These are phyloP conservation scores for Dorcus parallelipipedus DNA, from an alignment of 2,888 invertebrate species.

Conservation along the genomic window DNA sequence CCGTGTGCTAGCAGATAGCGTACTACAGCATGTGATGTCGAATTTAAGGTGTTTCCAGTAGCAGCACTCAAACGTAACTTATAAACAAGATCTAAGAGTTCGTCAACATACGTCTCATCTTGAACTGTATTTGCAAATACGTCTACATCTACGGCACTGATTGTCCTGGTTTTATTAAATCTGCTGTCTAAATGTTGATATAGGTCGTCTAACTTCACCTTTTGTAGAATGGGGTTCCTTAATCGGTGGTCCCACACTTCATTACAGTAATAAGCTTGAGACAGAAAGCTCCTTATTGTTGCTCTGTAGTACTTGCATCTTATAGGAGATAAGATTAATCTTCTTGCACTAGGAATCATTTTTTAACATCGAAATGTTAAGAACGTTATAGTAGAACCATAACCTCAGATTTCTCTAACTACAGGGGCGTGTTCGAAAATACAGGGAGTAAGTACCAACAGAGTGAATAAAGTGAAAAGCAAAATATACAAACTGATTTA, in stretches of 20 bases:
- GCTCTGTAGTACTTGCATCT: neutral
- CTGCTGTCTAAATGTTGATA: constrained; percentile 68
- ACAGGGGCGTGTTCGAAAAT: too few relatives aligned
- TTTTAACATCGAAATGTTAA: too few relatives aligned
- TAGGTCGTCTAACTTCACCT: constrained; percentile 64
- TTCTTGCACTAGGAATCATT: too few relatives aligned
- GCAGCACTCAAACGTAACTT: constrained; percentile 71
- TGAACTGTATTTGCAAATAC: constrained; percentile 70
- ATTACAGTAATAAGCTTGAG: constrained; percentile 69
- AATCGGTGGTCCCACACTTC: constrained; percentile 68
- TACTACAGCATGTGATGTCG: constrained; percentile 79
- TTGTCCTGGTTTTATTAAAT: constrained; percentile 58
- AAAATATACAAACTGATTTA: too few relatives aligned
- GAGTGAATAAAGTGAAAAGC: too few relatives aligned
- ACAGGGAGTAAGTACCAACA: too few relatives aligned
- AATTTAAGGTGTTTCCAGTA: constrained; percentile 67
- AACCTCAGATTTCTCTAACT: too few relatives aligned
- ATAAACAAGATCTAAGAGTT: constrained; percentile 68
- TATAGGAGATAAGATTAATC: too few relatives aligned
- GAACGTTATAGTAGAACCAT: too few relatives aligned
- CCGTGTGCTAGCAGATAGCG: constrained; percentile 57
- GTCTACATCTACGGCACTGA: constrained; percentile 79
- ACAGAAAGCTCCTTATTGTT: constrained; percentile 56
- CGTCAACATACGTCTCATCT: constrained; percentile 59
- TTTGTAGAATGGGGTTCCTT: constrained; percentile 57